Evolutionary conservation across 2,888 invertebrate genomes (phyloP), one percentile per base, ranked within the genome.

Genomic region (Aporophyla lueneburgensis): DNA sequence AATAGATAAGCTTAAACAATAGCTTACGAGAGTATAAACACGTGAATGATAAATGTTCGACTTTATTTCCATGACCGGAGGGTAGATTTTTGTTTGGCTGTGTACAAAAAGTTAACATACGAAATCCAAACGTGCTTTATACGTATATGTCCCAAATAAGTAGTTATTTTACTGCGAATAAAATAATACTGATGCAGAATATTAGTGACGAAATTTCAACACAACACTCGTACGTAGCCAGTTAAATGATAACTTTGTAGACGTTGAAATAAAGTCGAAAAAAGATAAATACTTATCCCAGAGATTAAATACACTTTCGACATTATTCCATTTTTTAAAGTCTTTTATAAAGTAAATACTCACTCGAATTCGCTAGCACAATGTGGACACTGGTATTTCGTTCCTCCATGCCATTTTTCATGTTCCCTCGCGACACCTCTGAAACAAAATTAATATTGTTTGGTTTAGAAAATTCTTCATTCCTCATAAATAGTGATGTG

Each of bases 101-200:
- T 43, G 43, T 43, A 5, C 43, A 43, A 5, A 43, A 9, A 43
- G 43, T 43, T 43, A 7, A 43, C 9, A 96, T 3, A 96, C 96
- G 69, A 94, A 95, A 74, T 96, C 95, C 0, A 95, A 0, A 94
- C 95, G 58, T 96, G 96, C 71, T 96, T 96, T 24, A 96, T 96
- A 0, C 96, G 90, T 0, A 96, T 93, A 58, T 96, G 96, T 0
- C 96, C 96, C 95, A 96, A 95, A 80, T 96, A 96, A 0, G 96
- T 96, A 0, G 96, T 96, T 12, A 96, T 84, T 76, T 96, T 96
- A 61, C 96, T 96, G 91, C 19, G 65, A 67, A 69, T 43, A 49
- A 67, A 59, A 33, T 14, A 61, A 40, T 61, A 62, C 10, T 2
- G 1, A 53, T 40, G 5, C 5, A 24, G 5, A 16, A 24, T 24